phyloP scores from a whole-genome alignment of 2,113 vertebrate species.

The Etheostoma cragini region DNA sequence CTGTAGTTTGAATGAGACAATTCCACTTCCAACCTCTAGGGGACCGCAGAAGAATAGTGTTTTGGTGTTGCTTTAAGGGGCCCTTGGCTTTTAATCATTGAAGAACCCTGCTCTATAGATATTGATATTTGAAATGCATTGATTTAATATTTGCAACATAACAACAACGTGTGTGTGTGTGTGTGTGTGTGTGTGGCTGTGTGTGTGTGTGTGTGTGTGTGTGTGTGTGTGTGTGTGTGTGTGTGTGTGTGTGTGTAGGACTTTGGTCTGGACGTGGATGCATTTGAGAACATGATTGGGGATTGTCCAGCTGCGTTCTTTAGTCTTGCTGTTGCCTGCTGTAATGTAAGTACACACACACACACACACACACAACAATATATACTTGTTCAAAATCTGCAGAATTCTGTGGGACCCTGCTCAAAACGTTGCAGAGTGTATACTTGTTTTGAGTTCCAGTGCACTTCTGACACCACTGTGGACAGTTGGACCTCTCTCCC shows the following conservation, averaged over 20 bases:
- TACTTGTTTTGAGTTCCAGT: no score
- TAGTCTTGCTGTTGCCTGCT: slow-evolving; percentile 92
- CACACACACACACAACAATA: not conserved
- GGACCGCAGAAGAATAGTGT: no score
- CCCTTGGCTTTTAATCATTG: no score
- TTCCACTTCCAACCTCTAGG: no score
- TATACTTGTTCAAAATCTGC: no score
- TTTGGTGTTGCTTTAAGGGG: no score
- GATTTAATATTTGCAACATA: not conserved
- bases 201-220: not conserved
- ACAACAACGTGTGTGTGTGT: not conserved
- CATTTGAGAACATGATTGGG: slow-evolving; percentile 90
- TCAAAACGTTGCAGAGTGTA: not conserved
- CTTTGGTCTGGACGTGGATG: slow-evolving; percentile 91
- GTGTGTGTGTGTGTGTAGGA: slow-evolving; percentile 80
- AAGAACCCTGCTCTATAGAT: no score
- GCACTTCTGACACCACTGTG: not conserved
- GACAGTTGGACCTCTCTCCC: not conserved
- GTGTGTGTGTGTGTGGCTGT: no score
- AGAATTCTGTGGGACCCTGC: no score
- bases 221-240: not conserved
- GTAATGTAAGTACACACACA: slow-evolving; percentile 84
- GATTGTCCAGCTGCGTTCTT: slow-evolving; percentile 89
- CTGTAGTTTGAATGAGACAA: no score
- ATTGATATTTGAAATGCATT: not conserved